phyloP scores from a whole-genome alignment of 2,888 invertebrate species.

The Omphaloscelis lunosa region DNA sequence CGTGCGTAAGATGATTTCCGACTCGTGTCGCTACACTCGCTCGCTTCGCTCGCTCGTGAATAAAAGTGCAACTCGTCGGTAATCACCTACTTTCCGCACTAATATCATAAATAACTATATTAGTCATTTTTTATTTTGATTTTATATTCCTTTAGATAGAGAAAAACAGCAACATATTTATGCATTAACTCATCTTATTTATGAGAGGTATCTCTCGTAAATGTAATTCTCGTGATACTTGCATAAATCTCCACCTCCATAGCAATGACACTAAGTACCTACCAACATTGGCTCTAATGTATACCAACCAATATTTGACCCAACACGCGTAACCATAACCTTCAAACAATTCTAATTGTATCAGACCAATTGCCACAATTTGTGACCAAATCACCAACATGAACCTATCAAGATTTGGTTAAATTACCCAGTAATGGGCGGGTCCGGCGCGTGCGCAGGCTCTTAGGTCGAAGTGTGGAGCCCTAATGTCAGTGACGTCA shows the following conservation, averaged over 20 bases:
- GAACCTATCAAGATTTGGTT: conserved; percentile 68
- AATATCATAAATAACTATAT: too few relatives aligned
- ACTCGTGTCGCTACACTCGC: too few relatives aligned
- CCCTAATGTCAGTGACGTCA: conserved; percentile 82
- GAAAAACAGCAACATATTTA: background rate
- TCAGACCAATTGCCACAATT: conserved; percentile 51
- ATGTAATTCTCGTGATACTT: background rate
- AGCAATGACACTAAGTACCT: background rate
- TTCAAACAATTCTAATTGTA: conserved; percentile 18
- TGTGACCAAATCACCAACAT: conserved; percentile 54
- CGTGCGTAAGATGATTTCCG: too few relatives aligned
- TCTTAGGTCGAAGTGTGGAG: conserved; percentile 68
- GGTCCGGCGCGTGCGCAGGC: conserved; percentile 72
- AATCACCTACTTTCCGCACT: too few relatives aligned
- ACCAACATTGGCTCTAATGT: background rate
- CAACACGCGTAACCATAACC: conserved; percentile 8
- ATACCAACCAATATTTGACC: conserved; percentile 17
- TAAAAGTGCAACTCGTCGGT: too few relatives aligned
- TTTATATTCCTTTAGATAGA: background rate
- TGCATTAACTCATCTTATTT: background rate
- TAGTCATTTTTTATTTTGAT: background rate
- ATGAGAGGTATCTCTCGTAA: background rate
- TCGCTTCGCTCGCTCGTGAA: too few relatives aligned
- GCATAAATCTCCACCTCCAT: background rate
- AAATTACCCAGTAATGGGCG: conserved; percentile 80